Percentiles rank a stretch among this genome's conserved stretches.
phyloP scores from a whole-genome alignment of 2,113 vertebrate species.

The Pluvialis apricaria region DNA sequence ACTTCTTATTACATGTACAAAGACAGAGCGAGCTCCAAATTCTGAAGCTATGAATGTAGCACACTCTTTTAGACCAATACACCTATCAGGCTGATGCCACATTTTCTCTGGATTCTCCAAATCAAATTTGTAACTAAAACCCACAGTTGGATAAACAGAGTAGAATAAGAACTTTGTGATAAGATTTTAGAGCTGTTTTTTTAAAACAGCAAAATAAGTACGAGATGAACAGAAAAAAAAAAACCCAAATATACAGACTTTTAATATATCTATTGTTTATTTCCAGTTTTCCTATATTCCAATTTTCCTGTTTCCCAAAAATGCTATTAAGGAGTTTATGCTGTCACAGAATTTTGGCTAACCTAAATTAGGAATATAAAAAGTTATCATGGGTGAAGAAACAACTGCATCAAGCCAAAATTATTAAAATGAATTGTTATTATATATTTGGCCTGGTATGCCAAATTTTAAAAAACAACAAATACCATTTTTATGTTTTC shows the following conservation, averaged over 20 bases:
- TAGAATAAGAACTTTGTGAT: neutral
- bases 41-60: neutral
- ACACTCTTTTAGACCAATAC: neutral
- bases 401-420: neutral
- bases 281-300: neutral
- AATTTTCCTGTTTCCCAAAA: neutral
- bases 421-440: neutral
- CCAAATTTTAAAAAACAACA: neutral
- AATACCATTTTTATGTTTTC: neutral
- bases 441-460: neutral
- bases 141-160: neutral
- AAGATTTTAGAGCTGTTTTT: neutral
- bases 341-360: neutral
- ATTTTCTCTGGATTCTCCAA: neutral
- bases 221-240: neutral
- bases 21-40: conserved; percentile 4
- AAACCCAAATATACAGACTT: neutral
- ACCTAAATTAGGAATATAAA: neutral
- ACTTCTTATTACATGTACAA: conserved; percentile 6
- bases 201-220: neutral
- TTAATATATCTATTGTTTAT: neutral
- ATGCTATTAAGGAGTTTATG: neutral
- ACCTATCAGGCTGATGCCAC: neutral
- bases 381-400: neutral
- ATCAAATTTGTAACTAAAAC: neutral